Evolutionary conservation across 2,797 vertebrate species (phyloP), one percentile per base, ranked within the genome.

Genomic region (Periparus ater): DNA sequence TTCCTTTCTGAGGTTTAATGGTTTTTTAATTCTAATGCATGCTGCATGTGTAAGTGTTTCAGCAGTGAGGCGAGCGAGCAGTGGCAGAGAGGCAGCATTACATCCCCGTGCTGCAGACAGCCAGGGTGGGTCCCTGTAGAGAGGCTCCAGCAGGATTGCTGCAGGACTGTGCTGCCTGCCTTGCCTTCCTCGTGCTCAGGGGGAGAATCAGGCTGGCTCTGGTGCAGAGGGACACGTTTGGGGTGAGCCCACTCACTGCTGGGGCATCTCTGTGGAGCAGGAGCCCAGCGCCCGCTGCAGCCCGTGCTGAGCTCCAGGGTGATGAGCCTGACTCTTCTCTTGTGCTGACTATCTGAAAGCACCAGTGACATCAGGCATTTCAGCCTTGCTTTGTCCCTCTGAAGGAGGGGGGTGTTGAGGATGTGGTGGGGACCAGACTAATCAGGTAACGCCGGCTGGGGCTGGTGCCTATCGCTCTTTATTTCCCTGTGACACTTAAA

Each of bases 21-120:
- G 61, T 92, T 97, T 98, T 96, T 96, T 87, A 96, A 97, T 97
- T 95, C 96, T 93, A 96, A 91, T 97, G 94, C 91, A 78, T 93
- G 96, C 91, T 93, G 87, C 87, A 81, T 95, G 79, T 95, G 81
- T 86, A 74, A 91, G 84, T 88, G 85, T 93, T 93, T 96, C 5
- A 96, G 90, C 92, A 95, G n/a, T 26, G 88, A 95, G 93, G 85
- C 79, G 70, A 93, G 94, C 29, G 32, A 78, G 88, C 84, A 93
- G 86, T 70, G 96, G 81, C 92, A 88, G 19, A 26, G 76, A 96
- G 83, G 91, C 89, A 82, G 77, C 84, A 36, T 57, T 93, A 88
- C 80, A 93, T 95, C 85, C 76, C 32, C 32, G 88, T 38, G 65
- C 91, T 1, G 55, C 93, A 96, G 88, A 30, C 94, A 94, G 84